Conservation (phyloP, 2,888 invertebrate species). For the Cybosia mesomella region DNA sequence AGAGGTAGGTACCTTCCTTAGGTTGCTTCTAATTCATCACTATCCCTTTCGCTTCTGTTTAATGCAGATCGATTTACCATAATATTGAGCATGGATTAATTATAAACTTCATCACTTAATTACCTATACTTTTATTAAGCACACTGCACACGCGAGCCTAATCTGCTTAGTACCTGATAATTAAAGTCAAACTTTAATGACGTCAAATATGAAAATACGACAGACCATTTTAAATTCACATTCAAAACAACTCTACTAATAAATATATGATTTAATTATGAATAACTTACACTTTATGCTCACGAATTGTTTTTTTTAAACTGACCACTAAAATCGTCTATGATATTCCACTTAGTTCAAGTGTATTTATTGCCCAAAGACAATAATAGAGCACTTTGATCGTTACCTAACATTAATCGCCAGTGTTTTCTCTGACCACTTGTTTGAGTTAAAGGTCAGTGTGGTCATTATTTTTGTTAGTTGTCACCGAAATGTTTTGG, state of each 20-base stretch:
- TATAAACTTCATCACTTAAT: background rate
- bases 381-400: conserved; percentile 24
- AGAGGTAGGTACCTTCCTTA: no score
- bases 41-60: no score
- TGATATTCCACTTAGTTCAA: conserved; percentile 38
- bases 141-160: background rate
- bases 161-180: background rate
- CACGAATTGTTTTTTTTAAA: conserved; percentile 31
- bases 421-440: conserved; percentile 68
- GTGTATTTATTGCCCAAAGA: conserved; percentile 40
- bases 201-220: background rate
- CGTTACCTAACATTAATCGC: conserved; percentile 24
- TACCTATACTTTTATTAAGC: background rate
- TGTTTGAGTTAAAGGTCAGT: conserved; percentile 64
- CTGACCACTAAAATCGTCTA: conserved; percentile 37
- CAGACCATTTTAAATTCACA: background rate
- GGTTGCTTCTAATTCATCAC: no score
- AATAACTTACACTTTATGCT: background rate
- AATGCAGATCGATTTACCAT: no score
- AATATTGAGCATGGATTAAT: no score
- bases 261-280: conserved; percentile 6
- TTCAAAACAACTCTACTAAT: background rate
- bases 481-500: conserved; percentile 17
- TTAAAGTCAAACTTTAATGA: background rate
- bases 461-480: conserved; percentile 61